Conservation (phyloP, 2,113 vertebrate genomes). For the Nycticryphes semicollaris region DNA sequence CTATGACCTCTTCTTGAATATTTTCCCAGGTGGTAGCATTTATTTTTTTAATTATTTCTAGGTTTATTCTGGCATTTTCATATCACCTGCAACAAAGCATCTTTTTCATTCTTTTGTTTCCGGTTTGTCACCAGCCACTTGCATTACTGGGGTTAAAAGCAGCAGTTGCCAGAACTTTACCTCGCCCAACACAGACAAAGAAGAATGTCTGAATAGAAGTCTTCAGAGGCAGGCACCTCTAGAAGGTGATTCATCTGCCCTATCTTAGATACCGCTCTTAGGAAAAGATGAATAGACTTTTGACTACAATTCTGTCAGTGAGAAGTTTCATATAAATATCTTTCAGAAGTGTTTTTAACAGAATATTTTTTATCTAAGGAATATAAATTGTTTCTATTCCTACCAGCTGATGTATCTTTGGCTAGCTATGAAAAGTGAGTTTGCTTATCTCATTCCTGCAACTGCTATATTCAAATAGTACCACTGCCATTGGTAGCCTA, state of each 20-base stretch:
- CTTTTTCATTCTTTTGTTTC: neutral
- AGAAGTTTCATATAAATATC: constrained; percentile 55
- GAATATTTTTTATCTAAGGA: constrained; percentile 56
- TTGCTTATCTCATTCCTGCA: neutral
- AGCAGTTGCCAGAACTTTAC: constrained; percentile 10
- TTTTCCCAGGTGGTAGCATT: constrained; percentile 7
- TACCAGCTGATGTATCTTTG: constrained; percentile 10
- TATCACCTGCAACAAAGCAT: constrained; percentile 3
- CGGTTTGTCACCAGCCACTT: neutral
- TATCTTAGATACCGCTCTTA: constrained; percentile 45
- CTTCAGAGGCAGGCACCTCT: constrained; percentile 34
- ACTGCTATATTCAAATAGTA: neutral
- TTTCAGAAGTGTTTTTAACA: constrained; percentile 55
- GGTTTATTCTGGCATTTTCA: constrained; percentile 26
- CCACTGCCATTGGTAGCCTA: neutral
- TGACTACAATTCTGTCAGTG: constrained; percentile 49
- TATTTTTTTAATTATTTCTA: constrained; percentile 31
- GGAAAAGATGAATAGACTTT: constrained; percentile 58
- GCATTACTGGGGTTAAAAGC: constrained; percentile 31
- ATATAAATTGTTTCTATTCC: constrained; percentile 40
- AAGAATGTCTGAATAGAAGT: constrained; percentile 44
- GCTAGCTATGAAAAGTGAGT: neutral
- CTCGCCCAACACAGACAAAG: constrained; percentile 29
- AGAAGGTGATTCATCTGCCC: constrained; percentile 52
- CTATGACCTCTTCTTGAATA: constrained; percentile 9